These are phyloP conservation scores for Pelagia noctiluca DNA, from an alignment of 30 jellyfish, hydroid and myxozoan species.

Conservation along the genomic window DNA sequence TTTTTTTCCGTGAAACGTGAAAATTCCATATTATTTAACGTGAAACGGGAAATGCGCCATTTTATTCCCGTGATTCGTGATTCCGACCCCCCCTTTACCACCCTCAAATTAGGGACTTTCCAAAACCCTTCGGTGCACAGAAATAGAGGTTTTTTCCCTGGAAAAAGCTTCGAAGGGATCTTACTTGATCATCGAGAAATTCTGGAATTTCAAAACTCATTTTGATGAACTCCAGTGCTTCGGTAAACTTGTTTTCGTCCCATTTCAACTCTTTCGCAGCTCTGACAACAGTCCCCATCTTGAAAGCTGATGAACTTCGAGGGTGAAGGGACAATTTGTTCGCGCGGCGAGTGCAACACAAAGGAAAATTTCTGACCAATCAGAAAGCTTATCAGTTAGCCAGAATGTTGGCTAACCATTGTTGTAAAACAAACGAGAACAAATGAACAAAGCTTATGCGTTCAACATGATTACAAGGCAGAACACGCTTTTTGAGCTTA, in stretches of 20 bases:
- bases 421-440: not conserved
- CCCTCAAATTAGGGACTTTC: not conserved
- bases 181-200: not conserved
- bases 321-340: constrained; percentile 2
- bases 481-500: constrained; percentile 1
- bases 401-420: constrained; percentile 5
- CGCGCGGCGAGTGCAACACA: constrained; percentile 1
- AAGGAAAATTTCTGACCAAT: not conserved
- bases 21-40: no score
- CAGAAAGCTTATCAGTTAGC: not conserved
- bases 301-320: constrained; percentile 5
- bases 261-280: not conserved
- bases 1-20: no score
- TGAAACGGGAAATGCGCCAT: no score
- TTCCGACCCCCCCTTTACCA: no score
- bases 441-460: not conserved
- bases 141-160: not conserved
- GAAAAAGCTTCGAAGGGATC: not conserved
- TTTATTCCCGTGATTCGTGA: no score
- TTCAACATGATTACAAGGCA: not conserved
- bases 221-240: constrained; percentile 5
- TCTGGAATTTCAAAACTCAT: not conserved
- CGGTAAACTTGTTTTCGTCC: not conserved
- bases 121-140: not conserved
- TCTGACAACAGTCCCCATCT: constrained; percentile 4